Base-by-base conservation (phyloP, 2,797 vertebrate species). In the Artibeus lituratus region DNA sequence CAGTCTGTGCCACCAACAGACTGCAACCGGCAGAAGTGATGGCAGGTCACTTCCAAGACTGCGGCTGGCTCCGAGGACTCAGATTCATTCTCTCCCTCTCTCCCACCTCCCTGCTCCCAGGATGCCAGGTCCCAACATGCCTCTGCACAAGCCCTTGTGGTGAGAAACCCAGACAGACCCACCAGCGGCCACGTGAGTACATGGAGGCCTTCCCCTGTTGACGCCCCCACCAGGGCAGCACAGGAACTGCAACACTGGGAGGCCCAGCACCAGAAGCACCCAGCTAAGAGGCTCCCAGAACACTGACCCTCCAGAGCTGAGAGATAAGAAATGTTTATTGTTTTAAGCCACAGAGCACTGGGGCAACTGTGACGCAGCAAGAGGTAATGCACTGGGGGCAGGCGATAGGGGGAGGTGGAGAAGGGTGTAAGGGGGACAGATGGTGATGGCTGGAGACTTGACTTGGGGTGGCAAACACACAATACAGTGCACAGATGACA, bases 191-290 rank as follows among this genome's bases (percentile, higher is more conserved):
- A 3, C 1, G 0, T 0, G 18, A 8, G 29, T 19, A 8, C 8
- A 8, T 9, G 44, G 8, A 16, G 32, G 51, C 35, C 72, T n/a
- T 83, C 29, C 7, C 32, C 24, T 12, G 29, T 32, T 0, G 4
- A 2, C 1, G 51, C 10, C 37, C 47, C 0, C 0, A 12, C 42
- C 35, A 37, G 67, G 59, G n/a, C 26, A 15, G 9, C 0, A 0
- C 26, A 14, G 7, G 7, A 29, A 5, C 1, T 19, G 12, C 10
- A 10, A 35, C 16, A 57, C 42, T 2, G 24, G 26, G 44, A 70
- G 21, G 18, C 74, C 22, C 37, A 1, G 10, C 24, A 47, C 59
- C 51, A 39, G 44, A 21, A 5, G 2, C n/a, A 51, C 8, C 15
- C 73, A 10, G 69, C 29, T 4, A 35, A 37, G 70, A 7, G 12